Conservation (phyloP, 2,888 invertebrate species). For the Andrena hattorfiana region DNA sequence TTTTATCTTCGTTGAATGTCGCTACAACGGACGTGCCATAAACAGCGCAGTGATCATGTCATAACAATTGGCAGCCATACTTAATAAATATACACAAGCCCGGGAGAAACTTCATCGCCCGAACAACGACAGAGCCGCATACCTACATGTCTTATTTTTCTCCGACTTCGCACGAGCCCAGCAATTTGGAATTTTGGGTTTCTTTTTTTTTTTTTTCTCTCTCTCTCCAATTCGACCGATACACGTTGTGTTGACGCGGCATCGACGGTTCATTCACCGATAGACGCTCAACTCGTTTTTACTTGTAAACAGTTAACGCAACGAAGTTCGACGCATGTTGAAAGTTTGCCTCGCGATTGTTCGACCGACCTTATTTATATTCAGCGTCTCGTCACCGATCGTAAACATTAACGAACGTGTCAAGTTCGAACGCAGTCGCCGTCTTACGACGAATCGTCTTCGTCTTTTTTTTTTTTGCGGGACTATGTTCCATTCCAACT, state of each 20-base stretch:
- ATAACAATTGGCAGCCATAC: constrained; percentile 60
- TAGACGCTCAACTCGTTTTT: constrained; percentile 23
- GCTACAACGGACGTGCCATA: constrained; percentile 55
- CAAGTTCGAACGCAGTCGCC: neutral
- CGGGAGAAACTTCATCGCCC: constrained; percentile 29
- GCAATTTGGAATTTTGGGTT: constrained; percentile 16
- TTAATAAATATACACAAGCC: constrained; percentile 51
- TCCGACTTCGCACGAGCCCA: neutral
- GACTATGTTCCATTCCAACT: neutral
- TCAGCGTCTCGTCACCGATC: constrained; percentile 34
- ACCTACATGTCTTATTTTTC: neutral
- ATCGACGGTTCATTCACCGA: constrained; percentile 8
- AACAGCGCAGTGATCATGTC: constrained; percentile 63
- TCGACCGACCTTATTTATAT: constrained; percentile 52
- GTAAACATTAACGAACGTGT: constrained; percentile 25
- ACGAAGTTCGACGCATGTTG: constrained; percentile 32
- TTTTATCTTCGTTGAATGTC: constrained; percentile 58
- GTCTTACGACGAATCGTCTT: neutral
- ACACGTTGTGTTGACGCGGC: constrained; percentile 7
- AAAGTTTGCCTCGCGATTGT: constrained; percentile 46
- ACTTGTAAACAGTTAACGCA: neutral
- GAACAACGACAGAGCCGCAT: constrained; percentile 18
- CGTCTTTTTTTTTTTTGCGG: neutral
- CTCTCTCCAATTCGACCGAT: neutral
- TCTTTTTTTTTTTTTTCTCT: neutral